Evolutionary conservation across 2,797 vertebrate genomes (phyloP).

Genomic region (Prunella strophiata): DNA sequence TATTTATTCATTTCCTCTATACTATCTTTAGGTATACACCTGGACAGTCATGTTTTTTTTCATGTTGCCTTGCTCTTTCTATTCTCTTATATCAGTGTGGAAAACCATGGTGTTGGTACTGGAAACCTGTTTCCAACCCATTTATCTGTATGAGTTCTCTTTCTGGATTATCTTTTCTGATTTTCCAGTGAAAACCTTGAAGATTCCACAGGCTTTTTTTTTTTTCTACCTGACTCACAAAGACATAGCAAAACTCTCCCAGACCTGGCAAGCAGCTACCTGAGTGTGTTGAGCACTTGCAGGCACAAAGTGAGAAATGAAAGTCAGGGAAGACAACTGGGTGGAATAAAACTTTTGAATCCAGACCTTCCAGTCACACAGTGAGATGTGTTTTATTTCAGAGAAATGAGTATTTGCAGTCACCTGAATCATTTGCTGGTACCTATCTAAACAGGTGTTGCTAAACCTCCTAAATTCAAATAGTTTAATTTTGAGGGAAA

Average conservation of each 20-base stretch:
- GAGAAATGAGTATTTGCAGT: neutral
- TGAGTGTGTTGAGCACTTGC: neutral
- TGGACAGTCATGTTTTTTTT: neutral
- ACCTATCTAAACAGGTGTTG: neutral
- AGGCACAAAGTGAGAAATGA: neutral
- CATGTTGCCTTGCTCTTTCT: neutral
- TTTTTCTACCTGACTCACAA: neutral
- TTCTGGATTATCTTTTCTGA: neutral
- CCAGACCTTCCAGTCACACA: neutral
- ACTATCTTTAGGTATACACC: neutral
- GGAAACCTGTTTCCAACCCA: neutral
- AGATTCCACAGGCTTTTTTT: neutral
- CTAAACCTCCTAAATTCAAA: constrained; percentile 6
- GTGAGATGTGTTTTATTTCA: neutral
- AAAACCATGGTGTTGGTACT: neutral
- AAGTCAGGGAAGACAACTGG: neutral
- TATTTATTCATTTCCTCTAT: constrained; percentile 21
- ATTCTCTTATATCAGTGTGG: neutral
- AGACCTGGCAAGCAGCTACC: neutral
- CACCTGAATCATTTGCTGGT: neutral
- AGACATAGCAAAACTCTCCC: neutral
- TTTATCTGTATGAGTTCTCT: neutral
- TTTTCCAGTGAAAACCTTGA: neutral
- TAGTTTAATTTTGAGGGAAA: neutral
- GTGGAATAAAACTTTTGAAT: neutral